Evolutionary conservation across 2,797 vertebrate species (phyloP).

Genomic region (Ciconia nigra): DNA sequence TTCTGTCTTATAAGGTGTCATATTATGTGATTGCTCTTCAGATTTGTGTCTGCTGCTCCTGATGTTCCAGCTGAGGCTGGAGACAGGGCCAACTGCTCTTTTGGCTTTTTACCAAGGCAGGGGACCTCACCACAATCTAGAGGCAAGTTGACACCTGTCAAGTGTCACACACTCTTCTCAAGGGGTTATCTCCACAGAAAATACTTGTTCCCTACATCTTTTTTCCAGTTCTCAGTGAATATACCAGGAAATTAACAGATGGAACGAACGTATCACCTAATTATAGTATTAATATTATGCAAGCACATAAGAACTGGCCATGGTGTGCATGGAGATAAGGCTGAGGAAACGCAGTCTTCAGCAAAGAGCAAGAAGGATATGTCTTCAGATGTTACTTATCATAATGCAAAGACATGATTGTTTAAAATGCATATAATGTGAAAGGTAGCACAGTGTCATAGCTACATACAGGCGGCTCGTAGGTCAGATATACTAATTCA

Average conservation of each 20-base stretch:
- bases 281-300: not conserved
- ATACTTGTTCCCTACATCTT: not conserved
- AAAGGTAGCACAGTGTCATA: rapidly evolving
- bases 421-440: rapidly evolving
- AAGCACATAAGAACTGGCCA: not conserved
- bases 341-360: not conserved
- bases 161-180: not conserved
- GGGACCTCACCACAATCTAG: not conserved
- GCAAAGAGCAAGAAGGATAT: not conserved
- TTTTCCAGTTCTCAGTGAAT: not conserved
- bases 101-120: not conserved
- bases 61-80: not conserved
- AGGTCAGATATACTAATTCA: not conserved
- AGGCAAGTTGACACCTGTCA: not conserved
- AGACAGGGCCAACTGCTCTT: not conserved
- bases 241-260: not conserved
- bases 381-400: not conserved
- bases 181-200: not conserved
- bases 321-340: too few species aligned
- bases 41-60: not conserved
- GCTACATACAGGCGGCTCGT: not conserved
- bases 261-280: not conserved
- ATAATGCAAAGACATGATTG: rapidly evolving
- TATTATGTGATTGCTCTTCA: not conserved
- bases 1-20: not conserved